Percentiles rank a stretch among this genome's conserved stretches.
Evolutionary conservation across 2,888 invertebrate species (phyloP).

Genomic region (Eilema griseolum): DNA sequence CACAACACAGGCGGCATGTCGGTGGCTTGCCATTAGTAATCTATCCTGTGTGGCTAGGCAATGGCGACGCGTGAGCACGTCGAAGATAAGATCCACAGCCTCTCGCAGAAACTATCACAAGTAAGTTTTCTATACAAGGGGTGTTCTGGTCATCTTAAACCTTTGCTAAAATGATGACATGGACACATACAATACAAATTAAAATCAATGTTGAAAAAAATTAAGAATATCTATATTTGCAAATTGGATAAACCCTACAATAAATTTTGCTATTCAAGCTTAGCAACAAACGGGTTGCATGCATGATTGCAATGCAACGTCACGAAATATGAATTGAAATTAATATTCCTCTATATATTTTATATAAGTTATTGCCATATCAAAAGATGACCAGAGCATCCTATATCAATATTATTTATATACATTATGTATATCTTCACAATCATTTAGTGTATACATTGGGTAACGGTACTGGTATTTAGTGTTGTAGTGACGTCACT

Average conservation of each 20-base stretch:
- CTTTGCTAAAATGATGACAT: background rate
- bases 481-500: slow-evolving; percentile 72
- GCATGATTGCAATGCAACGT: background rate
- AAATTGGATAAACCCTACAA: background rate
- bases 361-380: background rate
- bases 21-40: slow-evolving; percentile 80
- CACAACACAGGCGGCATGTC: slow-evolving; percentile 71
- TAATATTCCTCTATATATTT: background rate
- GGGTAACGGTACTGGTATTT: slow-evolving; percentile 67
- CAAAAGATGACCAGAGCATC: slow-evolving; percentile 63
- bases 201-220: background rate
- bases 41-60: slow-evolving; percentile 88
- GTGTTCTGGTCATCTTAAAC: slow-evolving; percentile 61
- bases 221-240: background rate
- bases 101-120: slow-evolving; percentile 91
- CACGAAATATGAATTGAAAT: background rate
- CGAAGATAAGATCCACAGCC: slow-evolving; percentile 91
- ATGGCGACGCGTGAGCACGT: slow-evolving; percentile 91
- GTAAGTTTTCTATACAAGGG: slow-evolving; percentile 86
- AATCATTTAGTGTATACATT: slow-evolving; percentile 56
- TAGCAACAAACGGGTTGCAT: background rate
- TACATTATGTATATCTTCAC: slow-evolving; percentile 58
- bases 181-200: background rate
- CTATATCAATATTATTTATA: slow-evolving; percentile 37
- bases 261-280: background rate